Evolutionary conservation across 2,888 invertebrate genomes (phyloP).

Genomic region (Cephus nigrinus): DNA sequence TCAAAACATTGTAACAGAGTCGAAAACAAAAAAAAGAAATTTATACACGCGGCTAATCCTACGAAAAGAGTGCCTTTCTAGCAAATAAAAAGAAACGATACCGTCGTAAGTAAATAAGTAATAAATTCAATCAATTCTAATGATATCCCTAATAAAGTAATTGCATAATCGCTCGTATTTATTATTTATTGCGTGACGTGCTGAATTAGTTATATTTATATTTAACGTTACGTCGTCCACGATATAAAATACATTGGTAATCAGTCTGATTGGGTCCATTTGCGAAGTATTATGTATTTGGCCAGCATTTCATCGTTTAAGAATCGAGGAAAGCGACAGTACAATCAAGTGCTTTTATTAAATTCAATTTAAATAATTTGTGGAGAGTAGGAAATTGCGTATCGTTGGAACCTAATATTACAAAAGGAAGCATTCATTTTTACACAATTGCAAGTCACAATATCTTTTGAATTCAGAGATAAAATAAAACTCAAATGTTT

Average conservation of each 20-base stretch:
- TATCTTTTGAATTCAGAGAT: background rate
- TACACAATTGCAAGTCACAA: background rate
- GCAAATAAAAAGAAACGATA: background rate
- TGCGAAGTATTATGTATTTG: background rate
- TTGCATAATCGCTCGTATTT: background rate
- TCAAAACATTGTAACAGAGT: background rate
- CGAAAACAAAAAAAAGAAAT: background rate
- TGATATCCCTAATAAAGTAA: background rate
- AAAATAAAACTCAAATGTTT: background rate
- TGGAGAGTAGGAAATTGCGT: background rate
- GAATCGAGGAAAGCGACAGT: background rate
- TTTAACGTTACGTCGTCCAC: background rate
- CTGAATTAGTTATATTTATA: background rate
- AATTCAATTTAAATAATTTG: background rate
- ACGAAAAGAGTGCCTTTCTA: background rate
- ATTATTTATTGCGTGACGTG: background rate
- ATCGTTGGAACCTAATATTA: background rate
- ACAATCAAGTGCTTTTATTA: background rate
- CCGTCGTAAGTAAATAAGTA: background rate
- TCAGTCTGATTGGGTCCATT: background rate
- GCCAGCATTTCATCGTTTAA: background rate
- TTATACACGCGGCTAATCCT: background rate
- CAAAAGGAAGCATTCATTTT: background rate
- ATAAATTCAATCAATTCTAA: background rate
- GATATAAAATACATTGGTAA: background rate